Base-by-base conservation (phyloP, 2,113 vertebrate species). In the Myotis lucifugus region DNA sequence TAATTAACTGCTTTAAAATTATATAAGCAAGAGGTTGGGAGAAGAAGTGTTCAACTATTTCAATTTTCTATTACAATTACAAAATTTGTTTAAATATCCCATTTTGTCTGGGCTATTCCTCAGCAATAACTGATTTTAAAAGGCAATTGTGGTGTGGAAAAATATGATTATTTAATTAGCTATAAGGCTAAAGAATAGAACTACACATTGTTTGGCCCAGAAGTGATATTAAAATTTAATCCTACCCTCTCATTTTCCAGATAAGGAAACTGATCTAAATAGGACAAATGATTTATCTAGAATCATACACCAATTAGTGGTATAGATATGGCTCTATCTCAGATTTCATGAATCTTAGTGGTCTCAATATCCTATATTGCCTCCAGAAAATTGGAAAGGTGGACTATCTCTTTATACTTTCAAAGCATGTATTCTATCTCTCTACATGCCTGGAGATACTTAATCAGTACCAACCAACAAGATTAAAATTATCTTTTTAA, bases 1-100 rank as follows among this genome's bases (percentile, higher is more conserved):
- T 85, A 70, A 88, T 90, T 85, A 61, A 79, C 42, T 94, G 18
- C 25, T 94, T 88, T 94, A 88, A 94, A 94, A 94, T 92, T 85
- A 88, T 69, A 85, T 95, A 93, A 74, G 54, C 59, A 90, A 76
- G 73, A 85, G 17, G 11, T 37, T 85, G 21, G n/a, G 54, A 85
- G 15, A 82, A 95, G 15, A 82, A 95, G 34, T 93, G 15, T 59
- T 86, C 54, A 88, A 73, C 23, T 67, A 7, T 87, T 91, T 95
- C 19, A 86, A 34, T 96, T 93, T 23, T 94, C 91, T 93, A 91
- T 89, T 96, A 90, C 95, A 93, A 69, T 91, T 72, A 91, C 6
- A 84, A 54, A 93, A 73, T 9, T 66, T 88, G 34, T 91, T 91
- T 95, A 66, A 92, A 94, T 86, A n/a, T 91, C 21, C 32, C 17